Base-by-base conservation (phyloP, 2,888 invertebrate species). In the Julus scanicus region DNA sequence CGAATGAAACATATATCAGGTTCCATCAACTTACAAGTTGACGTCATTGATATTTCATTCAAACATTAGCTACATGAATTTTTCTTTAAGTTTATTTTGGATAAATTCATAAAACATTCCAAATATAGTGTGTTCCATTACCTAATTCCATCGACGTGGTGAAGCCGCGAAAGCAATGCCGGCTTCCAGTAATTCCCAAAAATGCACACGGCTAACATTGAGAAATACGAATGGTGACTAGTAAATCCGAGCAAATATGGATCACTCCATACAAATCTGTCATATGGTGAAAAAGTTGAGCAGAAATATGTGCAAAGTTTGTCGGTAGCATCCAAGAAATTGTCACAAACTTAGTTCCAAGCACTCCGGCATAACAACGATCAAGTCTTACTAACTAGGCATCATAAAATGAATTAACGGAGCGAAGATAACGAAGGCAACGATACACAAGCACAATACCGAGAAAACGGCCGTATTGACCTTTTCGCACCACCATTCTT, bases 401-500 rank as follows among this genome's bases (percentile, higher is more conserved):
- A 88, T 88, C 84, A 88, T 88, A 48, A 49, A 88, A 39, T 88
- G 88, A 37, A 88, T 88, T 15, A 88, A 53, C 39, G 88, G 88
- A 48, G 88, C 88, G 53, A 88, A 88, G 37, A 88, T 88, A 39
- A 88, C 53, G 53, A 88, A 88, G 53, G 84, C 71, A 53, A 88
- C 88, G 88, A 88, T 84, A 39, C 84, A 44, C 48, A 88, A 53
- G 84, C 88, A 88, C 37, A 88, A 11, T 8, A 49, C 49, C 15
- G 88, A 88, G 37, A 88, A 88, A n/a, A 88, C 84, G 84, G 88
- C 88, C 37, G 88, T 84, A 37, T 88, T 88, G 49, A 84, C 84
- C 48, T 53, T 44, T 39, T 84, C 88, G 88, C 88, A 88, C 88
- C 88, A 88, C 88, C 88, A 88, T 53, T 84, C 84, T 57, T 88